These are phyloP conservation scores for Drosophila helvetica DNA, from an alignment of 2,888 invertebrate species.

Conservation along the genomic window DNA sequence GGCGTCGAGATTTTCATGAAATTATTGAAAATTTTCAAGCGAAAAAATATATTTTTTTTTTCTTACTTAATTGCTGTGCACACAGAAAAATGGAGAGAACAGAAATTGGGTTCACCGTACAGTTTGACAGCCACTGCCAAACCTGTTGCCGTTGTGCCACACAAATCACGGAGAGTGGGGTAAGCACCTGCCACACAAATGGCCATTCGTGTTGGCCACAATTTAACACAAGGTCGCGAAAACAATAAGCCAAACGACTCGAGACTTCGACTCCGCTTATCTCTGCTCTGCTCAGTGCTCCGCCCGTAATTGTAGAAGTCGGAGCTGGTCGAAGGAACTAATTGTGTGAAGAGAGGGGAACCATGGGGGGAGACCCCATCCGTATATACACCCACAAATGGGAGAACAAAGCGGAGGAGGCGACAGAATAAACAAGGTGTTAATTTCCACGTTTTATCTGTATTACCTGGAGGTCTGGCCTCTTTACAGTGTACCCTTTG, in stretches of 20 bases:
- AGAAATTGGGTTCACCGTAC: conserved; percentile 8
- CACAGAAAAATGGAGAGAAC: conserved; percentile 1
- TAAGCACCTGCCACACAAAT: conserved; percentile 26
- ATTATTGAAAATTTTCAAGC: conserved; percentile 55
- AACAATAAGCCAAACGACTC: conserved; percentile 54
- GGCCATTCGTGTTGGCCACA: conserved; percentile 53
- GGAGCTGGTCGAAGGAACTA: conserved; percentile 46
- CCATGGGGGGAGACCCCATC: conserved; percentile 3
- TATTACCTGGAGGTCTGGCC: conserved; percentile 15
- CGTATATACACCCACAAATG: conserved; percentile 3
- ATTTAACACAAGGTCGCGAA: conserved; percentile 71
- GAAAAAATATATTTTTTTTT: conserved; percentile 44
- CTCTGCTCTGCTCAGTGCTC: conserved; percentile 38
- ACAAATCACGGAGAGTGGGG: conserved; percentile 6
- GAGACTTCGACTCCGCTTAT: conserved; percentile 35
- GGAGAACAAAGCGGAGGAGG: conserved; percentile 22
- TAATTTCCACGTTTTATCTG: conserved; percentile 51
- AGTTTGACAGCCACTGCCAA: conserved; percentile 51
- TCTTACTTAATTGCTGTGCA: conserved; percentile 35
- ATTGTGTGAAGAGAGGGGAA: conserved; percentile 54
- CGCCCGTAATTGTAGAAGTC: conserved; percentile 54
- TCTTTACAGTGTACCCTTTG: background rate
- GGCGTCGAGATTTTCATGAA: conserved; percentile 45
- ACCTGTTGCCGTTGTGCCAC: conserved; percentile 62
- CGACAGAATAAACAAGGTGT: conserved; percentile 71